Base-by-base conservation (phyloP, 2,797 vertebrate species). In the Lerista edwardsae region DNA sequence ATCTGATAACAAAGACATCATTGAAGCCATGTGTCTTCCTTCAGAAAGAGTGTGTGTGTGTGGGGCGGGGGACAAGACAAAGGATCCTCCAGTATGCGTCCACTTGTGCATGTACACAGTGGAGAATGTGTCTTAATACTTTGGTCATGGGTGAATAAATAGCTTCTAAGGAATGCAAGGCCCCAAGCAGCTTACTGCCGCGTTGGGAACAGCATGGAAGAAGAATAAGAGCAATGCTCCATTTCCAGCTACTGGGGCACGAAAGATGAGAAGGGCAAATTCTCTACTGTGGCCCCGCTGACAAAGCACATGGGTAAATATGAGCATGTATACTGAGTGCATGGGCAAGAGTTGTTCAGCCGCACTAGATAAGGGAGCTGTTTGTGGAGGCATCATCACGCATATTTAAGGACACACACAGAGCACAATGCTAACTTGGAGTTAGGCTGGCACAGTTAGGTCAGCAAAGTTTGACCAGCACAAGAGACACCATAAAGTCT, bases 1-100 rank as follows among this genome's bases (percentile, higher is more conserved):
- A 97, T 97, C 97, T 96, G 97, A 97, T 97, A 97, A 98, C 95
- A 96, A 95, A 96, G 94, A 92, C 89, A 81, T 94, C 94, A 93
- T 94, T 96, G 96, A 97, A 96, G 93, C 94, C 92, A 44, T 88
- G 95, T 94, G 94, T 95, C 95, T 86, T 92, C 93, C 92, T 93
- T 93, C 92, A 84, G 86, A 34, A 89, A 89, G 91, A 90, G 65
- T 1, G 41, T 41, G 2, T 36, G 41, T 9, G 8, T 44, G 71
- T 41, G 44, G 55, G 67, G 67, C 2, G 83, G 89, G 88, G 90
- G 31, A 61, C 91, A 87, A 92, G 93, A 95, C 92, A 93, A 89
- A 90, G 90, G 92, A 92, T 94, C 89, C 88, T 93, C 92, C 91
- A 88, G 93, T 95, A 87, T 92, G 86, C 84, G 84, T 91, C 91